Conservation (phyloP, 2,888 invertebrate species). For the Silvanus unidentatus region DNA sequence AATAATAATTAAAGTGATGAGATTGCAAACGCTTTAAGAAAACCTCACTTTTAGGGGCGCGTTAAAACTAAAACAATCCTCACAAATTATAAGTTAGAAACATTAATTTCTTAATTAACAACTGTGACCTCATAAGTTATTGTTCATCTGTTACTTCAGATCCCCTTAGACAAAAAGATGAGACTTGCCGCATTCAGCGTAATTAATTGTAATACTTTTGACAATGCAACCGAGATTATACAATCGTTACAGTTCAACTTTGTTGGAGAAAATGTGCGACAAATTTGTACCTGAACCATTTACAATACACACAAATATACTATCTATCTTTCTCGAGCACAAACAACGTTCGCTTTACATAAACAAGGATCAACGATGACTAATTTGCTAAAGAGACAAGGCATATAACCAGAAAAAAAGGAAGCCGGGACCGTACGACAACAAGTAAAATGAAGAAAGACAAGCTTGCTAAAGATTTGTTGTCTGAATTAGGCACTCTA, state of each 20-base stretch:
- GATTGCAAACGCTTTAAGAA: constrained; percentile 22
- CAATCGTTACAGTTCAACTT: constrained; percentile 23
- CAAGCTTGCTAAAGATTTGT: constrained; percentile 25
- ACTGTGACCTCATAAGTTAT: constrained; percentile 45
- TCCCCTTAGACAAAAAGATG: constrained; percentile 32
- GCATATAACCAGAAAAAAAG: too few species aligned
- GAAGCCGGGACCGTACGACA: too few species aligned
- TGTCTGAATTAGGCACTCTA: constrained; percentile 26
- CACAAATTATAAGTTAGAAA: constrained; percentile 36
- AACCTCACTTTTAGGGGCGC: too few species aligned
- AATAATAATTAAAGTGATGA: too few species aligned
- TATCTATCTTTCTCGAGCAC: constrained; percentile 7
- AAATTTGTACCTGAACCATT: constrained; percentile 12
- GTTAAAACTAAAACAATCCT: constrained; percentile 30
- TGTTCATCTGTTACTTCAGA: constrained; percentile 41
- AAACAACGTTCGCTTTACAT: constrained; percentile 8
- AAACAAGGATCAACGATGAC: constrained; percentile 13
- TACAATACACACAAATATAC: constrained; percentile 4
- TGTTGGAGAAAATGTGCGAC: constrained; percentile 14
- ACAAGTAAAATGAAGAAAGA: too few species aligned
- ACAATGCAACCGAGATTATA: constrained; percentile 37
- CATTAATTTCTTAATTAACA: constrained; percentile 46
- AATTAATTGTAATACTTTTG: constrained; percentile 45
- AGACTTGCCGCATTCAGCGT: constrained; percentile 30
- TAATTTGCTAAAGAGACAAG: constrained; percentile 19